These are phyloP conservation scores for Myripristis murdjan DNA, from an alignment of 2,797 vertebrate genomes.

Conservation along the genomic window DNA sequence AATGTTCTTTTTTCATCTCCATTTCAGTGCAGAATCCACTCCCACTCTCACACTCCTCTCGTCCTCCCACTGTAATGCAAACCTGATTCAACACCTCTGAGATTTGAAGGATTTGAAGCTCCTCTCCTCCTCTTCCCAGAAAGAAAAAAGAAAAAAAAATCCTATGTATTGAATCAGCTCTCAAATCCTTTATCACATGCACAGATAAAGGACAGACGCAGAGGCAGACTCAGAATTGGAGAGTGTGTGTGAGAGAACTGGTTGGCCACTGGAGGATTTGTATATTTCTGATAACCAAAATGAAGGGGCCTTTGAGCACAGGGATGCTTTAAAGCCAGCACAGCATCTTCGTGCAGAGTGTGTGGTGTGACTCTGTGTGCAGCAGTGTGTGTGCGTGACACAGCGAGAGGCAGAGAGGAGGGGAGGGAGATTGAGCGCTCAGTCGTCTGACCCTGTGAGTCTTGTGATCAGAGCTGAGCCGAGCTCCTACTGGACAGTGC, in stretches of 20 bases:
- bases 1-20: slow-evolving; percentile 19
- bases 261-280: slow-evolving; percentile 30
- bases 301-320: slow-evolving; percentile 33
- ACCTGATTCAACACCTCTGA: slow-evolving; percentile 65
- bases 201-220: slow-evolving; percentile 61
- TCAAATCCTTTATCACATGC: slow-evolving; percentile 69
- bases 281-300: slow-evolving; percentile 26
- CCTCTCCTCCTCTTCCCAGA: slow-evolving; percentile 14
- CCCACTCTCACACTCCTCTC: slow-evolving; percentile 38
- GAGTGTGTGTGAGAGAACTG: slow-evolving; percentile 18
- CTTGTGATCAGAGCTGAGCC: slow-evolving; percentile 22
- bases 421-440: slow-evolving; percentile 28
- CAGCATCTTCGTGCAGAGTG: slow-evolving; percentile 3
- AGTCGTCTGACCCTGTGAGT: slow-evolving; percentile 49
- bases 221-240: slow-evolving; percentile 47
- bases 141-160: slow-evolving; percentile 10
- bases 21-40: slow-evolving; percentile 44
- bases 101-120: slow-evolving; percentile 60
- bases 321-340: slow-evolving; percentile 32
- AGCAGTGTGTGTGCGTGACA: slow-evolving; percentile 41
- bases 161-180: slow-evolving; percentile 53
- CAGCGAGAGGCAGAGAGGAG: slow-evolving; percentile 34
- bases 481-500: slow-evolving; percentile 39
- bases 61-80: slow-evolving; percentile 65
- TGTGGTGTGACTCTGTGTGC: slow-evolving; percentile 18